phyloP scores from a whole-genome alignment of 2,888 invertebrate species.

The Sarcophaga rosellei region DNA sequence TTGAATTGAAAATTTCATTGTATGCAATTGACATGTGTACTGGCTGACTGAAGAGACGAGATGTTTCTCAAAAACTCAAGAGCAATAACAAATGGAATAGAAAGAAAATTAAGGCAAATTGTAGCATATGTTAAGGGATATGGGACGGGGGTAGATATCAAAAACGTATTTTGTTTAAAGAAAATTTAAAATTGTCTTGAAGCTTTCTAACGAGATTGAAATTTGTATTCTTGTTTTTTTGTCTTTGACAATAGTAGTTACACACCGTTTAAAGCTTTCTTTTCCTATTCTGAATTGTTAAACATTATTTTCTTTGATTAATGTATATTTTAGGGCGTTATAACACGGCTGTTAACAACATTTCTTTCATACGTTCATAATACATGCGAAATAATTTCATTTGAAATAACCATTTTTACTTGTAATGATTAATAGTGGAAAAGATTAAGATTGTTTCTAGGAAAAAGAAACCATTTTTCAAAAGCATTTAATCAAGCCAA shows the following conservation, averaged over 20 bases:
- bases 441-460: conserved; percentile 20
- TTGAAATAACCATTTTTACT: conserved; percentile 13
- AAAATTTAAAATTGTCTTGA: background rate
- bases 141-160: background rate
- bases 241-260: background rate
- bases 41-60: background rate
- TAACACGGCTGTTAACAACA: conserved; percentile 25
- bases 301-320: conserved; percentile 29
- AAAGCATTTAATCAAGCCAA: conserved; percentile 41
- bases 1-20: conserved; percentile 44
- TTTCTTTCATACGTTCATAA: conserved; percentile 38
- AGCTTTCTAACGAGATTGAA: background rate
- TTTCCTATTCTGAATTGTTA: no score
- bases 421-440: conserved; percentile 63
- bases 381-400: background rate
- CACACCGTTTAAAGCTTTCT: background rate
- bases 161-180: background rate
- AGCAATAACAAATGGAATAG: background rate
- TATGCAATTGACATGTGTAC: conserved; percentile 19
- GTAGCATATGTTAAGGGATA: background rate
- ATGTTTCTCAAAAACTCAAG: background rate
- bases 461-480: conserved; percentile 64
- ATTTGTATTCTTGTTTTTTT: background rate
- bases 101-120: background rate
- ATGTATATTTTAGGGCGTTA: conserved; percentile 40